These are phyloP conservation scores for Cataglyphis altisquamis DNA, from an alignment of 2,888 invertebrate genomes.

Conservation along the genomic window DNA sequence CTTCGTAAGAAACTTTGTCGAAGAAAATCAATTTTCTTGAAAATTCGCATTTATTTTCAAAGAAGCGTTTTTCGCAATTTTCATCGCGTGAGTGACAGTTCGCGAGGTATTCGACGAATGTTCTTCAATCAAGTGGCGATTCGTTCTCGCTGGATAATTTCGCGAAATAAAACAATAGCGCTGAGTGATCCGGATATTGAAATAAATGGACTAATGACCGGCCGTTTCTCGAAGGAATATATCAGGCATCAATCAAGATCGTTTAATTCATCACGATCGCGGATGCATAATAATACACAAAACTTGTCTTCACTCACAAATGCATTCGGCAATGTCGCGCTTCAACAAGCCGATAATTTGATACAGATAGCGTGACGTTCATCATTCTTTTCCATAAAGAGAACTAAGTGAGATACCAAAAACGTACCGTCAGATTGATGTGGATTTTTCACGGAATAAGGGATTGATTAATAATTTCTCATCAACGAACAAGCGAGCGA, in stretches of 20 bases:
- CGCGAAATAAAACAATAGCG: background rate
- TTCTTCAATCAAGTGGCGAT: background rate
- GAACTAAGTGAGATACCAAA: background rate
- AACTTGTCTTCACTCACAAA: background rate
- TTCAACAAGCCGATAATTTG: slow-evolving; percentile 22
- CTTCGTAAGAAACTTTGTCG: background rate
- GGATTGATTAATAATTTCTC: slow-evolving; percentile 33
- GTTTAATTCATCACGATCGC: background rate
- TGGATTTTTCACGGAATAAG: slow-evolving; percentile 17
- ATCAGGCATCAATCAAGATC: slow-evolving; percentile 26
- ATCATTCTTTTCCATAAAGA: slow-evolving; percentile 8
- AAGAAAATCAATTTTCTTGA: background rate
- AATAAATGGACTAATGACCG: slow-evolving; percentile 10
- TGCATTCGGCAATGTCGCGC: background rate
- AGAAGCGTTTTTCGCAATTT: background rate
- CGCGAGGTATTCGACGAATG: background rate
- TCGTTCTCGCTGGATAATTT: slow-evolving; percentile 22
- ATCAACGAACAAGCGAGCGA: background rate
- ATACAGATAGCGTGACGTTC: background rate
- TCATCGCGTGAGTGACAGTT: background rate
- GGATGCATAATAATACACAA: slow-evolving; percentile 1
- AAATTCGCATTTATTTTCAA: background rate
- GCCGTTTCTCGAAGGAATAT: background rate
- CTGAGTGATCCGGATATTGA: slow-evolving; percentile 28
- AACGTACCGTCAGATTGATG: background rate